These are phyloP conservation scores for Drosophila cracens DNA, from an alignment of 2,888 invertebrate species.

Conservation along the genomic window DNA sequence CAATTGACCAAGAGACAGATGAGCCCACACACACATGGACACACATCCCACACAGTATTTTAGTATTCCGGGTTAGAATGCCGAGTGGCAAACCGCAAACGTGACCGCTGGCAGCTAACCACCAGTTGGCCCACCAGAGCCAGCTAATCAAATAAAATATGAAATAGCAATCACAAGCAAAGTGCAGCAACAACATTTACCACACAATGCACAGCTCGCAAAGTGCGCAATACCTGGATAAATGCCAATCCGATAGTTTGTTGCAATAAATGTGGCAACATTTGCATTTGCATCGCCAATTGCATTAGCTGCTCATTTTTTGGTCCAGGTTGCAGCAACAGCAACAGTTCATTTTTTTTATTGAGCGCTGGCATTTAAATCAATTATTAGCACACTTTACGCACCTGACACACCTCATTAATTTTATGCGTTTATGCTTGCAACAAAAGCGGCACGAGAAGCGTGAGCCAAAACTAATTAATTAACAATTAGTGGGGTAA, in stretches of 20 bases:
- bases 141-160: constrained; percentile 61
- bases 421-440: constrained; percentile 21
- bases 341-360: constrained; percentile 6
- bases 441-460: neutral
- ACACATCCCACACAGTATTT: neutral
- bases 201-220: constrained; percentile 9
- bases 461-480: constrained; percentile 39
- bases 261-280: constrained; percentile 20
- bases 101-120: constrained; percentile 25
- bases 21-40: neutral
- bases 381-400: constrained; percentile 36
- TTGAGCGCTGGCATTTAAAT: constrained; percentile 28
- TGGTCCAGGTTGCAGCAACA: neutral
- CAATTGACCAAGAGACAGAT: neutral
- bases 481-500: constrained; percentile 46
- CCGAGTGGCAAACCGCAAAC: constrained; percentile 37
- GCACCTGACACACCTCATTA: constrained; percentile 52
- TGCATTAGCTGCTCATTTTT: constrained; percentile 12
- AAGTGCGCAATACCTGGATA: constrained; percentile 26
- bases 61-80: constrained; percentile 10
- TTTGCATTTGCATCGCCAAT: constrained; percentile 32
- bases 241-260: constrained; percentile 22
- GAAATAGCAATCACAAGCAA: constrained; percentile 24
- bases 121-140: constrained; percentile 13
- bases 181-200: constrained; percentile 12